Conservation (phyloP, 92 coral and sea anemone species). For the Phenganax subtilis region DNA sequence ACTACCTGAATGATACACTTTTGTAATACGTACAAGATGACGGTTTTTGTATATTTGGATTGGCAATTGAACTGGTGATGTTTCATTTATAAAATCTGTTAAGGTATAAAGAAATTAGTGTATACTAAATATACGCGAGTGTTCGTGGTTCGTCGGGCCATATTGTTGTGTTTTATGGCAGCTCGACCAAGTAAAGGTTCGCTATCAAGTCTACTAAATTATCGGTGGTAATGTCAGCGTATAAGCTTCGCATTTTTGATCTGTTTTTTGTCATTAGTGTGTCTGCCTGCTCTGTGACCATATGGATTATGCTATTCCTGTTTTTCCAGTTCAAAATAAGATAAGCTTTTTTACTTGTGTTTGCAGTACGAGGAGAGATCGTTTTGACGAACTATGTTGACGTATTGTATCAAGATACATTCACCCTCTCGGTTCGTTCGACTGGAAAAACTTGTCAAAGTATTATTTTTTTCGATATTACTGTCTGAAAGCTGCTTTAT, state of each 20-base stretch:
- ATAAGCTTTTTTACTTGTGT: background rate
- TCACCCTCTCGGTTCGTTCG: background rate
- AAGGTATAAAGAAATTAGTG: conserved; percentile 17
- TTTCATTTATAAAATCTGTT: background rate
- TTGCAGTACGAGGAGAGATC: conserved; percentile 15
- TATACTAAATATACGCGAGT: background rate
- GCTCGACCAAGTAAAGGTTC: background rate
- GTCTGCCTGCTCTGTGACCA: background rate
- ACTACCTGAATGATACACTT: conserved; percentile 13
- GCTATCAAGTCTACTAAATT: background rate
- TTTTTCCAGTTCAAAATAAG: background rate
- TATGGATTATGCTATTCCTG: too few species aligned
- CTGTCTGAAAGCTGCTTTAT: background rate
- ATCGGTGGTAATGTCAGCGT: background rate
- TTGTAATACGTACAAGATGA: conserved; percentile 22
- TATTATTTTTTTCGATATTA: background rate
- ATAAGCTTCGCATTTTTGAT: background rate
- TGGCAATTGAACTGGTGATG: background rate
- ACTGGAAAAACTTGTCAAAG: background rate
- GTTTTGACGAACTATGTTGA: conserved; percentile 15
- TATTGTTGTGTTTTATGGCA: conserved; percentile 7
- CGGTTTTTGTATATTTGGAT: background rate
- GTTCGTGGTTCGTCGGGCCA: conserved; percentile 21
- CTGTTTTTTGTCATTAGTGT: background rate
- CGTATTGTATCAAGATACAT: background rate